Evolutionary conservation across 2,888 invertebrate genomes (phyloP).

Genomic region (Stenodema calcarata): DNA sequence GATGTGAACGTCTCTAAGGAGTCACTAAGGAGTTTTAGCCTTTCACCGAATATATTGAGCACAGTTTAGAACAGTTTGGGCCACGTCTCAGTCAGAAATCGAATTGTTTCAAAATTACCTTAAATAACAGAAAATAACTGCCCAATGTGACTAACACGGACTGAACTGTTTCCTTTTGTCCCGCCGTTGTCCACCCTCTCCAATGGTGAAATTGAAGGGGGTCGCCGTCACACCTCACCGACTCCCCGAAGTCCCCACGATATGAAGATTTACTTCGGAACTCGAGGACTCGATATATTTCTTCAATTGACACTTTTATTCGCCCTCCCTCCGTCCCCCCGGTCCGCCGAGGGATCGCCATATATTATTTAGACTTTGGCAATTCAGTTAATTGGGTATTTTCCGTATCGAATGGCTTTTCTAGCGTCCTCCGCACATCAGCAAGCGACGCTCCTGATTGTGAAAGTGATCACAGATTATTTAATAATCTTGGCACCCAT

Average conservation of each 20-base stretch:
- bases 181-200: neutral
- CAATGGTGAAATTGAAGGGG: neutral
- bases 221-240: neutral
- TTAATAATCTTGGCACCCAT: no score
- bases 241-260: neutral
- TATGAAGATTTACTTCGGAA: conserved; percentile 5
- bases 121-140: no score
- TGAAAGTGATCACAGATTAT: no score
- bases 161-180: no score
- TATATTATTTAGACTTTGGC: neutral
- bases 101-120: no score
- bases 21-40: no score
- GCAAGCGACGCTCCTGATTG: no score
- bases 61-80: no score
- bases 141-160: no score
- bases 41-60: no score
- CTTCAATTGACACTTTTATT: conserved; percentile 11
- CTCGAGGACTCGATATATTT: neutral
- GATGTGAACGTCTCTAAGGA: no score
- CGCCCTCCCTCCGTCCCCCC: neutral
- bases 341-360: neutral
- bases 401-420: neutral
- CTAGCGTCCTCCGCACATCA: neutral
- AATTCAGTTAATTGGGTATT: neutral
- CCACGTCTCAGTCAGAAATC: no score